Base-by-base conservation (phyloP, 2,113 vertebrate species). In the Pagrus major region DNA sequence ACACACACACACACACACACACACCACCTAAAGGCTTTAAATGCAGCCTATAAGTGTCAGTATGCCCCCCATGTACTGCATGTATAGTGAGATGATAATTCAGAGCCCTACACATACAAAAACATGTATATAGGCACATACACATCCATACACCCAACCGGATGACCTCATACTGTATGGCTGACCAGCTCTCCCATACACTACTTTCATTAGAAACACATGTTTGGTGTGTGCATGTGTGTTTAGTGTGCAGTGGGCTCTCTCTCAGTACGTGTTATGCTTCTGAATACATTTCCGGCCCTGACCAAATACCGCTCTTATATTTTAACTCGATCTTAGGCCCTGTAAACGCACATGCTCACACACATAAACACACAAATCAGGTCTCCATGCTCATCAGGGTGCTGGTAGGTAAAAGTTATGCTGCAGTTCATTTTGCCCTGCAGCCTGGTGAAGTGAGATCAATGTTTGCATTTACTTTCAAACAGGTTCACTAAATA, bases 251-350 rank as follows among this genome's bases (percentile, higher is more conserved):
- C 71, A 78, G 59, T 1, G 29, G 33, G 56, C 71, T 60, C 71
- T 66, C 71, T 66, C 67, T 72, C 61, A 29, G 70, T 86, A 83
- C 47, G 83, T 91, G 91, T 87, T 80, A 78, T 74, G 83, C 91
- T 90, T 91, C 91, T 88, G 91, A 94, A 93, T 93, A 92, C 86
- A 94, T 94, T 94, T 92, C 91, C 86, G 87, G 87, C 73, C 71
- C 71, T 37, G 2, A 68, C 63, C 72, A 64, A 88, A 86, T 15
- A 49, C 54, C 8, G 12, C 76, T 72, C 46, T 80, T 42, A 79
- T 49, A 75, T 89, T 88, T 83, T 56, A 79, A 44, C 71, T 83
- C 76, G 35, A 52, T 87, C 54, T 67, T 0, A 64, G 42, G 44
- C 12, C 16, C 49, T 29, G 35, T 23, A 33, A 31, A 44, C 0